Evolutionary conservation across 2,113 vertebrate species (phyloP).

Genomic region (Leptosomus discolor): DNA sequence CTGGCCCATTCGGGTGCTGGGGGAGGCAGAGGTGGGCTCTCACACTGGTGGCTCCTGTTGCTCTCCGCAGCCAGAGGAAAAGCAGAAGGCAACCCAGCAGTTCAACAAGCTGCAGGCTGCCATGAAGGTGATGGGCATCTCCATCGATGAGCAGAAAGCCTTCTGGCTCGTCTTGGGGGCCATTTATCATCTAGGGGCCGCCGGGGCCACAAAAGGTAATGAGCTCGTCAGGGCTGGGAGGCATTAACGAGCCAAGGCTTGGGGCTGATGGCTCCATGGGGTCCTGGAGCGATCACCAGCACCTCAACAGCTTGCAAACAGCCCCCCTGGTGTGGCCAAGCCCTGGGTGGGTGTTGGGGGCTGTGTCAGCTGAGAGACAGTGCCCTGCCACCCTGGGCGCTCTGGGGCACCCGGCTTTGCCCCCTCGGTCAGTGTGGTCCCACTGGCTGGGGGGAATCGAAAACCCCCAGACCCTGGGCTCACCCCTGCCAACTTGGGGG

Average conservation of each 20-base stretch:
- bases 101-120: slow-evolving; percentile 94
- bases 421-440: accelerated
- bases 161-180: slow-evolving; percentile 87
- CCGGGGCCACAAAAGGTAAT: slow-evolving; percentile 95
- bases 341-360: not conserved
- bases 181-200: slow-evolving; percentile 92
- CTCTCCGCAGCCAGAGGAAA: slow-evolving; percentile 84
- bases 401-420: not conserved
- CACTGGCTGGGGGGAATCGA: not conserved
- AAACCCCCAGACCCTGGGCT: not conserved
- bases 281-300: accelerated
- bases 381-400: not conserved
- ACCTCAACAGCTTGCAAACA: not conserved
- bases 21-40: not conserved
- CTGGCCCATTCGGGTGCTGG: not conserved
- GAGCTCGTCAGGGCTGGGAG: not conserved
- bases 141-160: slow-evolving; percentile 89
- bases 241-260: accelerated
- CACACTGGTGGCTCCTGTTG: accelerated
- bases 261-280: not conserved
- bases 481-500: accelerated
- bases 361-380: not conserved
- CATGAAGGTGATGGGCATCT: slow-evolving; percentile 94
- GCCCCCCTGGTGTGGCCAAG: not conserved
- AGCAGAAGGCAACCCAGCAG: slow-evolving; percentile 90